Evolutionary conservation across 2,888 invertebrate genomes (phyloP).

Genomic region (Rotaria macrura): DNA sequence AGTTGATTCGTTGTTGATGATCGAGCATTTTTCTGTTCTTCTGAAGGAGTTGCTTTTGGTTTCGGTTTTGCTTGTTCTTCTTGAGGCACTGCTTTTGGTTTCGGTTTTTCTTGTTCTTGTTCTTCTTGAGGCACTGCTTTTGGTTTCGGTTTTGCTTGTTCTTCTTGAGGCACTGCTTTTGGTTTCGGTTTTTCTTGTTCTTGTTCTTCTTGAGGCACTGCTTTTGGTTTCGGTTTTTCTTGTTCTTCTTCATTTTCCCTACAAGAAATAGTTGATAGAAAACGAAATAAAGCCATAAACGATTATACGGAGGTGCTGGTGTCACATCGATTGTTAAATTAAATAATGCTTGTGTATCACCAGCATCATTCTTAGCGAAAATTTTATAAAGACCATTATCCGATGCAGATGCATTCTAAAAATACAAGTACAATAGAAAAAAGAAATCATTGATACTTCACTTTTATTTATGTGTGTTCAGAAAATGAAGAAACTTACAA

Average conservation of each 20-base stretch:
- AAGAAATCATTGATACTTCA: too few species aligned
- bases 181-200: too few species aligned
- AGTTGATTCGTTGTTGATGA: not conserved
- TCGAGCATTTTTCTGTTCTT: too few species aligned
- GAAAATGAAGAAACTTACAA: not conserved
- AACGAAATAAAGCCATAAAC: not conserved
- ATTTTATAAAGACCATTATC: slow-evolving; percentile 86
- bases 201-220: not conserved
- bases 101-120: too few species aligned
- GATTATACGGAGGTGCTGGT: not conserved
- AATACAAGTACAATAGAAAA: not conserved
- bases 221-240: not conserved
- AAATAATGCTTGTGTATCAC: slow-evolving; percentile 62
- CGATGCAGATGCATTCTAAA: slow-evolving; percentile 58
- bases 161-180: too few species aligned
- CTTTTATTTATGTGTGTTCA: not conserved
- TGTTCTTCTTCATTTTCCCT: not conserved
- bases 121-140: too few species aligned
- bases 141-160: too few species aligned
- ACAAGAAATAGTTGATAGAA: not conserved
- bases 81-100: too few species aligned
- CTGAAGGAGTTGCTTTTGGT: too few species aligned
- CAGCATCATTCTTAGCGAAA: slow-evolving; percentile 78
- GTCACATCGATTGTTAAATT: not conserved
- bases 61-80: too few species aligned